A percentile compares a stretch with the other conserved stretches of the same genome.
Evolutionary conservation across 2,797 vertebrate genomes (phyloP).

Genomic region (Gambusia yucatana): DNA sequence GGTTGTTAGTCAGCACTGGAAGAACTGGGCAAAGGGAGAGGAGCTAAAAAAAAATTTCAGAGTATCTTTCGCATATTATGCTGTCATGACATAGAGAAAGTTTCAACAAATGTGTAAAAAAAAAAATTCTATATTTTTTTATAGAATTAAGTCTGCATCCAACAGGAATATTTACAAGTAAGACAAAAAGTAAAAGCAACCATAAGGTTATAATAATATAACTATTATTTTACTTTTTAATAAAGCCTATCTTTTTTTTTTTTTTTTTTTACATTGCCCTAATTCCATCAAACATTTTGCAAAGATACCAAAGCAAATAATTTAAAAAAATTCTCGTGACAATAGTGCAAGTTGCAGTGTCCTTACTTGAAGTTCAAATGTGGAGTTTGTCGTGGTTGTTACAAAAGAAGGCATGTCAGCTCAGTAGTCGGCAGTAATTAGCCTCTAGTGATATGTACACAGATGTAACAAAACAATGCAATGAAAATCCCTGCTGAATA

Average conservation of each 20-base stretch:
- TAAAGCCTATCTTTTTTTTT: background rate
- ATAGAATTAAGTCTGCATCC: background rate
- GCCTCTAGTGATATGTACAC: background rate
- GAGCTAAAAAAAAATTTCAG: no score
- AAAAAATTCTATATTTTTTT: no score
- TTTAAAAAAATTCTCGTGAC: background rate
- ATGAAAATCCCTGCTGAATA: background rate
- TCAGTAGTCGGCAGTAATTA: background rate
- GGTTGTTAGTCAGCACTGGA: no score
- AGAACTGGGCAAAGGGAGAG: no score
- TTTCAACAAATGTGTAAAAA: no score
- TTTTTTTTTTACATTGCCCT: background rate
- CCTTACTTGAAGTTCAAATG: background rate
- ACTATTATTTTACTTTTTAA: background rate
- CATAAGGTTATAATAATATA: background rate
- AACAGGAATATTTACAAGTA: background rate
- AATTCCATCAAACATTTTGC: background rate
- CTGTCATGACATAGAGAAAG: no score
- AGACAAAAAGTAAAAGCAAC: background rate
- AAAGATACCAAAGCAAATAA: background rate
- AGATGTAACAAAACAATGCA: background rate
- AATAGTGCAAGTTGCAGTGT: background rate
- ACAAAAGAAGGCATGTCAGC: background rate
- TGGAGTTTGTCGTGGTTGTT: background rate
- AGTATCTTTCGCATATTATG: no score